phyloP scores from a whole-genome alignment of 2,888 invertebrate species.

The Melinopterus prodromus region DNA sequence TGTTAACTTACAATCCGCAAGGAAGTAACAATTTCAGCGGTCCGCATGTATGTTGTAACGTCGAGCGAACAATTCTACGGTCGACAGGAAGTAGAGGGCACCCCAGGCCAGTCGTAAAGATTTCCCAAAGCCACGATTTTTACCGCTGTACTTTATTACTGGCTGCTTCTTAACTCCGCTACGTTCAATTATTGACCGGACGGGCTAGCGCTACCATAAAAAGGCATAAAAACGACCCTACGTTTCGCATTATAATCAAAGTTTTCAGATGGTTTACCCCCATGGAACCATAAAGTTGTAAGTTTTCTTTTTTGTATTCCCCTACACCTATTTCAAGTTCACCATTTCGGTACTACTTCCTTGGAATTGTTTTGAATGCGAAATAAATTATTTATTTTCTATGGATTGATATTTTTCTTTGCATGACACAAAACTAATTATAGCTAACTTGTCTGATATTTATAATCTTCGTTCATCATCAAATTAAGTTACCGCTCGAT shows the following conservation, averaged over 20 bases:
- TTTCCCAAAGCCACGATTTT: constrained; percentile 46
- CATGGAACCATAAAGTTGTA: constrained; percentile 17
- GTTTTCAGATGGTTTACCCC: background rate
- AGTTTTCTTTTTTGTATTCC: background rate
- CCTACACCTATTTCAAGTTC: background rate
- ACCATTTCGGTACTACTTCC: background rate
- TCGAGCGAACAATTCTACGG: background rate
- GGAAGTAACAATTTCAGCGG: background rate
- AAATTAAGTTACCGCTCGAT: too few relatives aligned
- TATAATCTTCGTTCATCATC: too few relatives aligned
- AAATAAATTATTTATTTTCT: background rate
- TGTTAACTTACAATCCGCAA: background rate
- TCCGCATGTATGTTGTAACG: background rate
- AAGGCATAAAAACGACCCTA: constrained; percentile 15
- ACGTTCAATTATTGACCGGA: constrained; percentile 41
- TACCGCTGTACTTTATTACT: constrained; percentile 45
- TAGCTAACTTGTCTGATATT: too few relatives aligned
- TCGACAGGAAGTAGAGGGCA: constrained; percentile 22
- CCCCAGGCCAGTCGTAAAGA: constrained; percentile 47
- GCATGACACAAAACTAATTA: too few relatives aligned
- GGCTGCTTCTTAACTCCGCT: constrained; percentile 45
- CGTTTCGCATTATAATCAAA: constrained; percentile 21
- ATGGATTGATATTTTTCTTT: too few relatives aligned
- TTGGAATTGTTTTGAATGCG: background rate
- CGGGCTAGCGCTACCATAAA: constrained; percentile 18